phyloP scores from a whole-genome alignment of 2,888 invertebrate genomes.

The Rhingia campestris region DNA sequence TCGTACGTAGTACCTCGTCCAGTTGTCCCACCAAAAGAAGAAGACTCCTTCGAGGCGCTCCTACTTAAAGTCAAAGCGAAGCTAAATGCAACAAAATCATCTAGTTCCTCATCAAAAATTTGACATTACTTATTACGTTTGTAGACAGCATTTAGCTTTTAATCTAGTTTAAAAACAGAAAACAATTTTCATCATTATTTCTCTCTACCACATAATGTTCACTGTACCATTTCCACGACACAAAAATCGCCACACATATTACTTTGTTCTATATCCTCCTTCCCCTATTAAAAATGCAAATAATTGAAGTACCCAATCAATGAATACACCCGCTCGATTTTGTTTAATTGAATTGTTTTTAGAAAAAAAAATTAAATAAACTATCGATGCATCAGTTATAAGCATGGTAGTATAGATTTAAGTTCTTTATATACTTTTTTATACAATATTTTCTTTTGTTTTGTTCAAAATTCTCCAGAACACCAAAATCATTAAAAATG shows the following conservation, averaged over 20 bases:
- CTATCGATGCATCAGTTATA: conserved; percentile 26
- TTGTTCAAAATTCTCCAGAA: conserved; percentile 40
- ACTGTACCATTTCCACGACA: conserved; percentile 48
- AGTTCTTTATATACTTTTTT: conserved; percentile 32
- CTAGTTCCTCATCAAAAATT: conserved; percentile 58
- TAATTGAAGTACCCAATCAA: conserved; percentile 29
- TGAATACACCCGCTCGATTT: conserved; percentile 30
- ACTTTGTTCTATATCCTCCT: not conserved
- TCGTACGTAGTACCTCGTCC: conserved; percentile 79
- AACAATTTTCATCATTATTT: conserved; percentile 16
- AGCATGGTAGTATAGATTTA: conserved; percentile 37
- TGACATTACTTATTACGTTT: conserved; percentile 45
- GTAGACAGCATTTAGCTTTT: conserved; percentile 18
- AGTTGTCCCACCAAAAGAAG: conserved; percentile 77
- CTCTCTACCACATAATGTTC: conserved; percentile 18
- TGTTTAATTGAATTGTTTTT: conserved; percentile 43
- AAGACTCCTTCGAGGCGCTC: conserved; percentile 81
- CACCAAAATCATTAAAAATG: not conserved
- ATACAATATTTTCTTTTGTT: conserved; percentile 37
- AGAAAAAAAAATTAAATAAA: conserved; percentile 29
- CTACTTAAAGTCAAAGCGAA: conserved; percentile 81
- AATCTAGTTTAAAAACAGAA: conserved; percentile 24
- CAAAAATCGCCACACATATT: conserved; percentile 44
- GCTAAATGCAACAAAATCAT: conserved; percentile 79
- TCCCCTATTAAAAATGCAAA: not conserved